Evolutionary conservation across 2,113 vertebrate genomes (phyloP).

Genomic region (Isurus oxyrinchus): DNA sequence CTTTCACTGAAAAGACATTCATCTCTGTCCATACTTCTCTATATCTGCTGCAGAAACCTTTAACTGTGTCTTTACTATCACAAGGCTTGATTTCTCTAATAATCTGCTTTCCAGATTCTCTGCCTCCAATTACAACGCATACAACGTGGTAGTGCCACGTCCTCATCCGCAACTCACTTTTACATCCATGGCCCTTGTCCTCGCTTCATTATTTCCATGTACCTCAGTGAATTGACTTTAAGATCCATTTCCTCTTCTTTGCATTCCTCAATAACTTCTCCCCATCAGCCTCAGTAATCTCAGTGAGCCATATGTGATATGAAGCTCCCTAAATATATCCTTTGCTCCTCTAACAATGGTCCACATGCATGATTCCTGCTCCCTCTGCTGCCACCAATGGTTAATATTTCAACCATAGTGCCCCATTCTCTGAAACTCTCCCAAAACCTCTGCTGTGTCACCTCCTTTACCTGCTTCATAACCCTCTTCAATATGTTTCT

Average conservation of each 20-base stretch:
- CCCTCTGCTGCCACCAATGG: not conserved
- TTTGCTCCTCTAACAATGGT: not conserved
- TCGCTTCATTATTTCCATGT: not conserved
- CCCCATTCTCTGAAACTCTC: not conserved
- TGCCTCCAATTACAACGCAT: not conserved
- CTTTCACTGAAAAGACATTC: not conserved
- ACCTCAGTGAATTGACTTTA: not conserved
- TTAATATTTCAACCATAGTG: not conserved
- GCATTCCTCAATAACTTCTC: not conserved
- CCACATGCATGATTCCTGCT: not conserved
- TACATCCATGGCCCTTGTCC: not conserved
- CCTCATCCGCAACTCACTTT: not conserved
- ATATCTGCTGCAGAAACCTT: not conserved
- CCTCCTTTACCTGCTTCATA: not conserved
- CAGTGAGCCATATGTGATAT: not conserved
- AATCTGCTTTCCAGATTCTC: not conserved
- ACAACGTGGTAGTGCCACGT: not conserved
- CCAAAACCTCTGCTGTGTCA: not conserved
- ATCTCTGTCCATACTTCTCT: not conserved
- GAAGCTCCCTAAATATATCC: not conserved
- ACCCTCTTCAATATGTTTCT: not conserved
- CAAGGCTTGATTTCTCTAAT: not conserved
- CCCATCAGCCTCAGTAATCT: not conserved
- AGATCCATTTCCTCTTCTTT: not conserved
- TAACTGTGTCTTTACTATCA: not conserved